Evolutionary conservation across 2,888 invertebrate species (phyloP).

Genomic region (Lamproptera curius): DNA sequence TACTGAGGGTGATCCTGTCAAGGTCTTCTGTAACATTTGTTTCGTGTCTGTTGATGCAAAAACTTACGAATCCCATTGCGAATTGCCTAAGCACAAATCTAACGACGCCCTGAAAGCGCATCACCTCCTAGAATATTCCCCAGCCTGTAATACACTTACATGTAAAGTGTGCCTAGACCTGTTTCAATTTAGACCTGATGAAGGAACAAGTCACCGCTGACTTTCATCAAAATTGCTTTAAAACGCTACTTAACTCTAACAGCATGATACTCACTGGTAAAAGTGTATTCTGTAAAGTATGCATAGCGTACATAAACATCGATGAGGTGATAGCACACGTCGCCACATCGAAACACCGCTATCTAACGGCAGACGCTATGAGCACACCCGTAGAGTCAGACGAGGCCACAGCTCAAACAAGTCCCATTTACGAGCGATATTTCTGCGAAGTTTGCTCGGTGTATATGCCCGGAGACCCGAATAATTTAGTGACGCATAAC

Average conservation of each 20-base stretch:
- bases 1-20: background rate
- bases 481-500: background rate
- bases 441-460: background rate
- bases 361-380: too few relatives aligned
- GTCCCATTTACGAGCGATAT: background rate
- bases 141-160: background rate
- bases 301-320: background rate
- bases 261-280: background rate
- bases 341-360: background rate
- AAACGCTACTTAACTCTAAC: constrained; percentile 2
- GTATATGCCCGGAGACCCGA: background rate
- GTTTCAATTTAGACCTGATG: background rate
- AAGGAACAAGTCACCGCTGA: background rate
- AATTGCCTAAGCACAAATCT: background rate
- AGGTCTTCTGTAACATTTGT: constrained; percentile 1
- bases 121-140: background rate
- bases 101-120: background rate
- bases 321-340: constrained; percentile 7
- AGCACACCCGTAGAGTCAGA: too few relatives aligned
- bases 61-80: background rate
- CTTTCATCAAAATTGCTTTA: background rate
- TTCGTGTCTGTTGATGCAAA: background rate
- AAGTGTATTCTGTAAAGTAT: background rate
- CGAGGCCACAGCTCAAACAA: too few relatives aligned
- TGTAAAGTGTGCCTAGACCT: constrained; percentile 6